Base-by-base conservation (phyloP, 2,113 vertebrate genomes). In the Pyxicephalus adspersus region DNA sequence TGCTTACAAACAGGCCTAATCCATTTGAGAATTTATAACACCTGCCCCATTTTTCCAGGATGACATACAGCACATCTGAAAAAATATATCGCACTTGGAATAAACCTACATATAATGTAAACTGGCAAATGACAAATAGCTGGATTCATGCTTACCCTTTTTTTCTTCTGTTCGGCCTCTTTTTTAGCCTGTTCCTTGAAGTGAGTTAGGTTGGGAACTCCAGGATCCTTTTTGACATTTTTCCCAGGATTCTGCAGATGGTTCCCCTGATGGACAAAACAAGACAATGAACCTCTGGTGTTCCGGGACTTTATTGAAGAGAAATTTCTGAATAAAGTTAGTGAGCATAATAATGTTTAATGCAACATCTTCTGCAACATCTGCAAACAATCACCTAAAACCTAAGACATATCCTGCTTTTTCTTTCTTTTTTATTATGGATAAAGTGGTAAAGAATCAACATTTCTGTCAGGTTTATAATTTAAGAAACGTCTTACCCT, bases 151-250 rank as follows among this genome's bases (percentile, higher is more conserved):
- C 23, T 86, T 83, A 95, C 94, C 89, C 93, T 90, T 84, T 93
- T 91, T 65, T 85, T 89, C 54, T 92, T 85, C 55, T 86, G 78
- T 26, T 93, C 92, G 18, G 84, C 85, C 73, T 92, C 92, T 66
- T 87, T 89, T 22, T 89, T 92, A 61, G 83, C 88, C 7, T 88
- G 83, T 45, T 89, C 86, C 77, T 91, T 93, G 54, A 87, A 86
- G 68, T 81, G 84, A 3, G 84, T 84, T 51, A 83, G 57, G 73
- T 85, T 82, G 4, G 89, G 88, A 64, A 87, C 78, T 0, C 89
- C 87, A 45, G 85, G 64, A 26, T 76, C 86, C 54, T 86, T 91
- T 64, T 83, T 76, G 29, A 55, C 25, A 66, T 76, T 83, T 28
- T 80, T 81, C 31, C 63, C 82, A 16, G 26, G n/a, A 3, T 34